These are phyloP conservation scores for Drosophila birchii DNA, from an alignment of 2,888 invertebrate species.

Conservation along the genomic window DNA sequence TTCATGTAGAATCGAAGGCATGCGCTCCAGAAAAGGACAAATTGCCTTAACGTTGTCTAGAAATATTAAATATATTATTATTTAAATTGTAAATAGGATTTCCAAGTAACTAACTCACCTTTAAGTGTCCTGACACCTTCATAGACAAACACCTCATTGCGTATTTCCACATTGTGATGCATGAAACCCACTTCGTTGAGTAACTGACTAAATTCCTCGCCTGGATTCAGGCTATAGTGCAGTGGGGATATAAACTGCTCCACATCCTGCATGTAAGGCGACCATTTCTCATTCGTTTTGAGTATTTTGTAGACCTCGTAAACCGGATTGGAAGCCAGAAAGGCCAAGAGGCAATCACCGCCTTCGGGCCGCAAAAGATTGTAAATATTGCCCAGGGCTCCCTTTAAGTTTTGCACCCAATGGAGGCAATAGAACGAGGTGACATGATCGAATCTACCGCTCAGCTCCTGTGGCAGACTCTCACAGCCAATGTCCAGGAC, in stretches of 20 bases:
- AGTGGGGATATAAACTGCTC: constrained; percentile 89
- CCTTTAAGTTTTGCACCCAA: constrained; percentile 90
- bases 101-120: constrained; percentile 84
- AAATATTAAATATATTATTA: constrained; percentile 20
- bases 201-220: constrained; percentile 86
- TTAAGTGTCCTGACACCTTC: constrained; percentile 86
- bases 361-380: constrained; percentile 87
- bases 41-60: constrained; percentile 89
- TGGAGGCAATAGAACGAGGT: constrained; percentile 92
- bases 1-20: constrained; percentile 87
- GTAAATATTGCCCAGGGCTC: constrained; percentile 88
- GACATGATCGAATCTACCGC: constrained; percentile 87
- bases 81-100: accelerated
- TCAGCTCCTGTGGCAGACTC: constrained; percentile 85
- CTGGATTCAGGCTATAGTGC: constrained; percentile 87
- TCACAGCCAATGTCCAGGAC: constrained; percentile 86
- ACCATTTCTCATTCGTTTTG: constrained; percentile 87
- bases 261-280: constrained; percentile 88
- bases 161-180: constrained; percentile 86
- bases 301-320: constrained; percentile 89
- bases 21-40: constrained; percentile 88
- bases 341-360: constrained; percentile 89
- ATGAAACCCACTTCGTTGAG: constrained; percentile 87
- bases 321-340: constrained; percentile 89
- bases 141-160: constrained; percentile 87